Percentiles rank a stretch among this genome's conserved stretches.
phyloP scores from a whole-genome alignment of 2,113 vertebrate genomes.

The Buteo buteo region DNA sequence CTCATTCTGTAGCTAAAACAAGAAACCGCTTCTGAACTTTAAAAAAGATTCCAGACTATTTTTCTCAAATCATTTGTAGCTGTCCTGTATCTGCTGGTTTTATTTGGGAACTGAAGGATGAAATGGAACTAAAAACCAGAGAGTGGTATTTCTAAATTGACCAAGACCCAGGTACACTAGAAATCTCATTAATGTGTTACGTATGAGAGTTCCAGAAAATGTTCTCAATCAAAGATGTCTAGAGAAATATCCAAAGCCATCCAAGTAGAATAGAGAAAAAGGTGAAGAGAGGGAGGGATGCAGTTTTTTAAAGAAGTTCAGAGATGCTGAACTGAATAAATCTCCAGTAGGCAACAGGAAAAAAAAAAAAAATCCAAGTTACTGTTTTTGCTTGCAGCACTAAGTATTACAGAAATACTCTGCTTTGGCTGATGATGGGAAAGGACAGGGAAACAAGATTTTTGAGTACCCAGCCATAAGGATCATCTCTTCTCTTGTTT shows the following conservation, averaged over 20 bases:
- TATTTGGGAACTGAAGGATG: background rate
- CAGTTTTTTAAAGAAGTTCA: background rate
- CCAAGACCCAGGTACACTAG: background rate
- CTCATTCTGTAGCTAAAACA: background rate
- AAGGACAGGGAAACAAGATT: background rate
- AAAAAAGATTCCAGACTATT: background rate
- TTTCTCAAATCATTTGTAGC: background rate
- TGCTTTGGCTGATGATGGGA: background rate
- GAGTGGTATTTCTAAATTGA: background rate
- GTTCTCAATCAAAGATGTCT: background rate
- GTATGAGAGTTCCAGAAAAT: background rate
- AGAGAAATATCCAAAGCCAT: background rate
- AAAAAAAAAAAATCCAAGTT: background rate
- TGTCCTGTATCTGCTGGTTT: background rate
- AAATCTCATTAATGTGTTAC: background rate
- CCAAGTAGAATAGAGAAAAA: background rate
- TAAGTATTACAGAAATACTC: background rate
- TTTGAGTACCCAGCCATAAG: background rate
- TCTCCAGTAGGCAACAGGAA: background rate
- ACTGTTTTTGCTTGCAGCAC: background rate
- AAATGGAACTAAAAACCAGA: background rate
- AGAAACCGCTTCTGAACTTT: background rate
- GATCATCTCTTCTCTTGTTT: background rate
- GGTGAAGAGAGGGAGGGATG: background rate
- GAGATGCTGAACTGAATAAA: background rate